Evolutionary conservation across 2,888 invertebrate genomes (phyloP).

Genomic region (Drosophila leonis): DNA sequence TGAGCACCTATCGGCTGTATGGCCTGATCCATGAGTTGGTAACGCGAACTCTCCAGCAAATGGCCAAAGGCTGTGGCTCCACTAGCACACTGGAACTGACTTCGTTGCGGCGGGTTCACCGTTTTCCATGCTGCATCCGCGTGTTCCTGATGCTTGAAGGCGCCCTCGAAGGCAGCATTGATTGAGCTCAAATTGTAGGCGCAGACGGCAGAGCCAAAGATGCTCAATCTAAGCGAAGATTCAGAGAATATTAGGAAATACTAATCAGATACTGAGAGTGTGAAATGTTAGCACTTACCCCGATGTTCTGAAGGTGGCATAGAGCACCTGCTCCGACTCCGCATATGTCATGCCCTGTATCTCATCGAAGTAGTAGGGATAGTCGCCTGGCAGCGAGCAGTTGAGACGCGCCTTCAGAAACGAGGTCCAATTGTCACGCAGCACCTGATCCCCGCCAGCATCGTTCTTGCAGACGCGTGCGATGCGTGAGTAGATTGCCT

Average conservation of each 20-base stretch:
- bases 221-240: constrained; percentile 89
- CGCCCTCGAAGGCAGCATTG: constrained; percentile 92
- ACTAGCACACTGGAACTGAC: constrained; percentile 88
- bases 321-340: constrained; percentile 91
- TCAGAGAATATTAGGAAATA: not conserved
- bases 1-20: constrained; percentile 90
- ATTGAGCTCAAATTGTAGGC: constrained; percentile 94
- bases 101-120: constrained; percentile 87
- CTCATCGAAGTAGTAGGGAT: constrained; percentile 95
- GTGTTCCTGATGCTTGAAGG: constrained; percentile 93
- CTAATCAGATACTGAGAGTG: not conserved
- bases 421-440: constrained; percentile 96
- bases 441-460: constrained; percentile 90
- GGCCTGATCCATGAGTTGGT: constrained; percentile 95
- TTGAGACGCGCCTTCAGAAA: constrained; percentile 94
- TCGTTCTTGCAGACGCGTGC: constrained; percentile 97
- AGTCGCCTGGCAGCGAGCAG: constrained; percentile 93
- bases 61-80: constrained; percentile 85
- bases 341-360: constrained; percentile 94
- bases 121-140: constrained; percentile 92
- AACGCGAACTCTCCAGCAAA: constrained; percentile 89
- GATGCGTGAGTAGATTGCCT: constrained; percentile 95
- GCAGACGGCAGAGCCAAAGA: constrained; percentile 96
- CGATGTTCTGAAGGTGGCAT: constrained; percentile 94
- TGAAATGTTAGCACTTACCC: constrained; percentile 86